Evolutionary conservation across 2,113 vertebrate genomes (phyloP).

Genomic region (human): GRCh38 chr14:86168501-86169000

Average conservation of each 20-base stretch:
- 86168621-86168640: neutral
- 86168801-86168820: too few species aligned
- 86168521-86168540: neutral
- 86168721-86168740: too few species aligned
- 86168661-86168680: neutral
- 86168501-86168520: neutral
- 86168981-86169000: too few species aligned
- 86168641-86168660: neutral
- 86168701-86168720: neutral
- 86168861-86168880: too few species aligned
- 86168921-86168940: too few species aligned
- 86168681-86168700: neutral
- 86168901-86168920: too few species aligned
- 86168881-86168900: too few species aligned
- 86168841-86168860: accelerated
- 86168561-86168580: neutral
- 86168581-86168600: neutral
- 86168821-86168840: too few species aligned
- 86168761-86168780: too few species aligned
- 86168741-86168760: accelerated
- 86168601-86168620: neutral
- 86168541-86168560: neutral
- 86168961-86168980: too few species aligned
- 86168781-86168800: too few species aligned
- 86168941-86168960: too few species aligned